A percentile compares a stretch with the other conserved stretches of the same genome.
These are phyloP conservation scores for Dorcus parallelipipedus DNA, from an alignment of 2,888 invertebrate genomes.

Conservation along the genomic window DNA sequence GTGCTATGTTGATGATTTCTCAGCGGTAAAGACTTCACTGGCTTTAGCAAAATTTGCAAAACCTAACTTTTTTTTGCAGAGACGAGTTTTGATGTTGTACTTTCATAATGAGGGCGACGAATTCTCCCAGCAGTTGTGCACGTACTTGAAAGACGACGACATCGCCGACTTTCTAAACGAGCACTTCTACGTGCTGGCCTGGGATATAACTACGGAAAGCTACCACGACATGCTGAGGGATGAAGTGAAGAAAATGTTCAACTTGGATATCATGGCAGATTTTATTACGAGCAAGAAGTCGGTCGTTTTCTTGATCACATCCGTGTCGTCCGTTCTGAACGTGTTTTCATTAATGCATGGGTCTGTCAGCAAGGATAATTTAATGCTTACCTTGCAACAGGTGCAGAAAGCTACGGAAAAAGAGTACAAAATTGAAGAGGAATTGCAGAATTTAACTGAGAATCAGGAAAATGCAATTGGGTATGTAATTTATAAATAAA, in stretches of 20 bases:
- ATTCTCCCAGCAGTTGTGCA: constrained; percentile 33
- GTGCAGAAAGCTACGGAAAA: constrained; percentile 21
- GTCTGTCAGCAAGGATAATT: constrained; percentile 18
- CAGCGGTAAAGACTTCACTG: constrained; percentile 4
- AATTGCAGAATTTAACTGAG: constrained; percentile 7
- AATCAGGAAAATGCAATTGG: neutral
- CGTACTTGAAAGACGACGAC: constrained; percentile 25
- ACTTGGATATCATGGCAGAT: constrained; percentile 20
- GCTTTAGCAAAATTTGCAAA: neutral
- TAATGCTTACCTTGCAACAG: constrained; percentile 24
- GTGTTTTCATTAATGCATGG: constrained; percentile 9
- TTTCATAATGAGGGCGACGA: constrained; percentile 32
- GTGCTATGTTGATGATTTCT: neutral
- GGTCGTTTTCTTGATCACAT: constrained; percentile 29
- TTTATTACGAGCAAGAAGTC: constrained; percentile 24
- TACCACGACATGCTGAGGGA: constrained; percentile 31
- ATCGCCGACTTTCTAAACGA: constrained; percentile 28
- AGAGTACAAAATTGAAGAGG: constrained; percentile 26
- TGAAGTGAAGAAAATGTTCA: constrained; percentile 21
- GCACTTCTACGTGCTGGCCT: constrained; percentile 35
- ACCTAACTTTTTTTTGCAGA: constrained; percentile 22
- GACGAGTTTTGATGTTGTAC: constrained; percentile 33
- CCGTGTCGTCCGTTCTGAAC: constrained; percentile 25
- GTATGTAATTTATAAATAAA: neutral
- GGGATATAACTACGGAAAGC: constrained; percentile 32